These are phyloP conservation scores for Solea senegalensis DNA, from an alignment of 2,113 vertebrate genomes.

Conservation along the genomic window DNA sequence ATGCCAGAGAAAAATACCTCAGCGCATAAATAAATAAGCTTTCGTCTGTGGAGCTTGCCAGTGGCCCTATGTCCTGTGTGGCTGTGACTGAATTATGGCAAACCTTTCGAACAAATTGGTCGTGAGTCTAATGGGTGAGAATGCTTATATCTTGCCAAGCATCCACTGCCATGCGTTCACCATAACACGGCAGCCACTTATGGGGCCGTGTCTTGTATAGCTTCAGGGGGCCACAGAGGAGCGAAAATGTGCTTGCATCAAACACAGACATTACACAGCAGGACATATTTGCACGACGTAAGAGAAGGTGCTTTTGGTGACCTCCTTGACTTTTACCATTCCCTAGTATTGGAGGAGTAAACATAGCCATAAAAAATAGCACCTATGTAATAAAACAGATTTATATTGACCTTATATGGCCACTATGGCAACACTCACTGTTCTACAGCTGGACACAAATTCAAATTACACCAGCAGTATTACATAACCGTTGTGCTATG, in stretches of 20 bases:
- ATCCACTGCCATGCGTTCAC: slow-evolving; percentile 53
- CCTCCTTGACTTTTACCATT: not conserved
- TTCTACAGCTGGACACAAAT: slow-evolving; percentile 3
- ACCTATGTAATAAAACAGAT: slow-evolving; percentile 23
- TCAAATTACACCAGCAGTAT: slow-evolving; percentile 9
- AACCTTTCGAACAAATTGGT: slow-evolving; percentile 86
- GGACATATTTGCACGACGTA: not conserved
- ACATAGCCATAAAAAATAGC: not conserved
- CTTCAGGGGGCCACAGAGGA: not conserved
- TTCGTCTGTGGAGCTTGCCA: slow-evolving; percentile 50
- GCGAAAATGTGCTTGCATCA: not conserved
- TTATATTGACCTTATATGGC: slow-evolving; percentile 2
- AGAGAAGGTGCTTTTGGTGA: not conserved
- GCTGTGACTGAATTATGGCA: slow-evolving; percentile 78
- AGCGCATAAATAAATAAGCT: slow-evolving; percentile 68
- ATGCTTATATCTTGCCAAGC: slow-evolving; percentile 78
- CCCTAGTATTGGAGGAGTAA: not conserved
- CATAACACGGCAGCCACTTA: slow-evolving; percentile 24
- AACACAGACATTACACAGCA: not conserved
- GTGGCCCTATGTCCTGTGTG: slow-evolving; percentile 43
- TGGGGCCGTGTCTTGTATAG: slow-evolving; percentile 7
- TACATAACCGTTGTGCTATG: no score
- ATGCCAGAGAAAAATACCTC: slow-evolving; percentile 60
- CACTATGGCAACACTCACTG: not conserved
- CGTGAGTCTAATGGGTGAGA: slow-evolving; percentile 84